These are phyloP conservation scores for Rhinoderma darwinii DNA, from an alignment of 2,113 vertebrate species.

Conservation along the genomic window DNA sequence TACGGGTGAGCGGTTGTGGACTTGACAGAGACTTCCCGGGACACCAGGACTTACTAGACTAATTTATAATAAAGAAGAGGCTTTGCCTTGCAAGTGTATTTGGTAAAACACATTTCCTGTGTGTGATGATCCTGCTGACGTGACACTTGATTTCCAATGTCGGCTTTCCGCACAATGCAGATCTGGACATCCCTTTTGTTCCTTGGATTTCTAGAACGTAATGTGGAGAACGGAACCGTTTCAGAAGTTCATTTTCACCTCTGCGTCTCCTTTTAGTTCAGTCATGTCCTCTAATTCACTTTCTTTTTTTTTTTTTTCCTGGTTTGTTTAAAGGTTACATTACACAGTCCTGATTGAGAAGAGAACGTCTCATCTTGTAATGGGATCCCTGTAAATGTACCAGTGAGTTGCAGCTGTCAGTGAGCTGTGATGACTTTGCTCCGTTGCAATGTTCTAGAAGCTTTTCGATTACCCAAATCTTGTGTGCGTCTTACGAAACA, in stretches of 20 bases:
- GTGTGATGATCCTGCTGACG: slow-evolving; percentile 27
- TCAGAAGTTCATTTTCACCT: neutral
- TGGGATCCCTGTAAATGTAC: slow-evolving; percentile 61
- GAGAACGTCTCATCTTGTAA: slow-evolving; percentile 61
- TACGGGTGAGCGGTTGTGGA: slow-evolving; percentile 9
- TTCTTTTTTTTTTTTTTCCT: neutral
- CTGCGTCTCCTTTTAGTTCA: neutral
- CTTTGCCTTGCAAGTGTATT: slow-evolving; percentile 30
- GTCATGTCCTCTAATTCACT: neutral
- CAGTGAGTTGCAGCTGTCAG: slow-evolving; percentile 61
- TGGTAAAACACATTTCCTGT: slow-evolving; percentile 14
- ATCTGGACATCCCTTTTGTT: neutral
- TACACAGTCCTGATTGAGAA: slow-evolving; percentile 56
- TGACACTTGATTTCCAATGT: slow-evolving; percentile 11
- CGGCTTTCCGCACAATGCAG: neutral
- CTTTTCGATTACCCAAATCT: neutral
- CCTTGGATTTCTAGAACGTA: neutral
- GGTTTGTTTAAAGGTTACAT: slow-evolving; percentile 68
- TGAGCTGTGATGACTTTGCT: neutral
- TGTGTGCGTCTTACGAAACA: too few relatives aligned
- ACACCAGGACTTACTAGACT: slow-evolving; percentile 11
- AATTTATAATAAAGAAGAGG: slow-evolving; percentile 30
- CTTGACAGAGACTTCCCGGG: neutral
- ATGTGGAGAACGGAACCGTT: neutral
- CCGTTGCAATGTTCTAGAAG: slow-evolving; percentile 47